Conservation (phyloP, 2,113 vertebrate species). For the Crocuta crocuta region DNA sequence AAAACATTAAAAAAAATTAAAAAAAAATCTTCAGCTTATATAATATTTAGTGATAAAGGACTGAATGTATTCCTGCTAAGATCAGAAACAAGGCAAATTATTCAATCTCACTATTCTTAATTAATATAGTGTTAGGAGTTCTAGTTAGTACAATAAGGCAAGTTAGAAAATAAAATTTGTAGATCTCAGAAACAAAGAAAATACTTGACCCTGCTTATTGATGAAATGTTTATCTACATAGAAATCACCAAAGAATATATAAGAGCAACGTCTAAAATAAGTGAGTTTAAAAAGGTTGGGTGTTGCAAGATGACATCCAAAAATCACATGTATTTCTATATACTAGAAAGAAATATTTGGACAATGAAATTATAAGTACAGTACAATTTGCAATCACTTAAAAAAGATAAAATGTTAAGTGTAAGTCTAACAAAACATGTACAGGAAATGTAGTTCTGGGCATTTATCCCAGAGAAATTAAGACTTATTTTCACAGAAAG, state of each 20-base stretch:
- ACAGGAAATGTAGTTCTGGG: background rate
- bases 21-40: background rate
- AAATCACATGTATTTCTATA: background rate
- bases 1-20: no score
- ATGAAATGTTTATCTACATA: background rate
- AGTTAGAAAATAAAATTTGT: background rate
- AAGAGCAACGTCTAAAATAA: background rate
- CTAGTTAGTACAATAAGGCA: background rate
- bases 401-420: background rate
- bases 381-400: background rate
- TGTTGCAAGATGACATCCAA: background rate
- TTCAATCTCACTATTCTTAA: background rate
- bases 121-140: background rate
- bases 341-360: background rate
- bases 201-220: background rate
- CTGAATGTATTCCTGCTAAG: background rate
- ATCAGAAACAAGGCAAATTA: background rate
- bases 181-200: background rate
- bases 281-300: background rate
- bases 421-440: background rate
- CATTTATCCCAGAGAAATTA: background rate
- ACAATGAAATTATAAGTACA: background rate
- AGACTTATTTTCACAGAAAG: background rate
- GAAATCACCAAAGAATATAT: background rate
- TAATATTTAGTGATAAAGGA: background rate